Evolutionary conservation across 2,797 vertebrate species (phyloP), one percentile per base, ranked within the genome.

Genomic region (Artibeus lituratus): DNA sequence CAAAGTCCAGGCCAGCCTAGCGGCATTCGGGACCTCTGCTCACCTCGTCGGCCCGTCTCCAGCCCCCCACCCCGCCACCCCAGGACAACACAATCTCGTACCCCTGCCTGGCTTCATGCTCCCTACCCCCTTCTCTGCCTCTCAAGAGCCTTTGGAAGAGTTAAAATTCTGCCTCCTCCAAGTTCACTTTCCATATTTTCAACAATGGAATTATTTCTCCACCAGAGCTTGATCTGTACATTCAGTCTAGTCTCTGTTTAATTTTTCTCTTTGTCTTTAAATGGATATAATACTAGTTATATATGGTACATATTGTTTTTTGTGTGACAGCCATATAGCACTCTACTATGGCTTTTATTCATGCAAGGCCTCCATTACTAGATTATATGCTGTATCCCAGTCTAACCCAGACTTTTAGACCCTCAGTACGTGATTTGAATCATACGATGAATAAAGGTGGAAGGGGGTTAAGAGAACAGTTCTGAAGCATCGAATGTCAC

Each of bases 261-360:
- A 29, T 67, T 92, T 94, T 95, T 80, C 29, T 70, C 44, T 92
- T 76, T 69, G n/a, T 22, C 49, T 51, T 35, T 87, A 83, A 39
- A 51, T 57, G 29, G 47, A 10, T 59, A 42, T 49, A n/a, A 8
- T 59, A n/a, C 22, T 67, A 80, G 35, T 73, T 80, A 55, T 47
- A 59, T 51, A 77, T 86, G 35, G 2, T 47, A 67, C 19, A 42
- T 15, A 18, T 7, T 32, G 1, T 29, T n/a, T 73, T 32, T 78
- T 29, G 22, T 67, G 5, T 35, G 44, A 47, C 35, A 35, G 3
- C 53, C 42, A 9, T 35, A 22, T 4, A 55, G 16, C 55, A 42
- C 37, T 37, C 10, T 35, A 83, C 44, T 65, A 67, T 39, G 72
- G 32, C 32, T 87, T 47, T 91, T 69, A 76, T 69, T 19, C 76